Conservation (phyloP, 2,113 vertebrate species). For the Crotalus horridus region DNA sequence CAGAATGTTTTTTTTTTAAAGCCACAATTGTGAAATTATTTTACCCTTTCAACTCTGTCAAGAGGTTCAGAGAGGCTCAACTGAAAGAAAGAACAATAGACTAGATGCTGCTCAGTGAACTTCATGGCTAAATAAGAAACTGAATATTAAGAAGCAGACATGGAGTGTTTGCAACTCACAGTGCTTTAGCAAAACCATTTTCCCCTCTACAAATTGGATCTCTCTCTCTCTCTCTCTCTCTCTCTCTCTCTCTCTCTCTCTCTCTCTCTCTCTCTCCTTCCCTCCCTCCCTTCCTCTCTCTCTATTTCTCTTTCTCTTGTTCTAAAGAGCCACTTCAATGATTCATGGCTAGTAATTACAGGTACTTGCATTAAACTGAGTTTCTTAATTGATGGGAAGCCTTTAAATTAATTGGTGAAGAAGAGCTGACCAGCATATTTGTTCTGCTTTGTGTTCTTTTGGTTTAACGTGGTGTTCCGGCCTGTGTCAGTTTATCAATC, state of each 20-base stretch:
- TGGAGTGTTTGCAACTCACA: neutral
- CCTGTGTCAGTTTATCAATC: neutral
- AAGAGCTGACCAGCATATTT: neutral
- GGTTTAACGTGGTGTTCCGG: neutral
- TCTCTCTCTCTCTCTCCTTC: too few species aligned
- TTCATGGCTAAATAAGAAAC: neutral
- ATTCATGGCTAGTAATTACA: neutral
- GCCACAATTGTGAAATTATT: too few species aligned
- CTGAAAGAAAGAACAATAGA: neutral
- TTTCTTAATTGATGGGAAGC: neutral
- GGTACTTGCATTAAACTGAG: neutral
- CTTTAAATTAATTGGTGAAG: neutral
- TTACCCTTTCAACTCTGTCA: too few species aligned
- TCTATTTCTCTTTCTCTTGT: neutral
- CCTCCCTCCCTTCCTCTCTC: accelerated
- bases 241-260: accelerated
- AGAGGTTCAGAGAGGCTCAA: too few species aligned
- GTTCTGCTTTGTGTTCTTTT: neutral
- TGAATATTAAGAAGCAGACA: neutral
- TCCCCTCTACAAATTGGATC: neutral
- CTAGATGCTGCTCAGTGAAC: too few species aligned
- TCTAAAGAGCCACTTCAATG: neutral
- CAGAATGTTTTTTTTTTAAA: too few species aligned
- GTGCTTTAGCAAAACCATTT: neutral
- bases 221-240: too few species aligned